phyloP scores from a whole-genome alignment of 2,113 vertebrate species.

The Muntiacus reevesi region DNA sequence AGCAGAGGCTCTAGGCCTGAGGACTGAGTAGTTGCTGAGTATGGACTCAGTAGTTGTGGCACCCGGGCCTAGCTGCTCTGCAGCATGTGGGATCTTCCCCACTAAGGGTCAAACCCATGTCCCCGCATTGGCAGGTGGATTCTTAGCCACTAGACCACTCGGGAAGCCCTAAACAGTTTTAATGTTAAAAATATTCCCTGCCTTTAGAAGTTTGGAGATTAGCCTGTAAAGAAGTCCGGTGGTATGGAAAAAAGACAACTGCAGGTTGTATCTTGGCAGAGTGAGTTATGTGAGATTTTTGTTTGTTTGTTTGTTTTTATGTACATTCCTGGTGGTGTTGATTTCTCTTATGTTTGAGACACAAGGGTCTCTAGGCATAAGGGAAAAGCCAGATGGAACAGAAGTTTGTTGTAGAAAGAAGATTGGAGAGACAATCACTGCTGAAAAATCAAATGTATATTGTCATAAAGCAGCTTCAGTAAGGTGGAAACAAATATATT shows the following conservation, averaged over 20 bases:
- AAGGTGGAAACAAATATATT: not conserved
- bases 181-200: not conserved
- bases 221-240: not conserved
- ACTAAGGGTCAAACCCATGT: not conserved
- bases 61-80: not conserved
- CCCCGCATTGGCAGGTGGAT: not conserved
- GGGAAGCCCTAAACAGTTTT: not conserved
- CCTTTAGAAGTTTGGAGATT: not conserved
- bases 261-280: not conserved
- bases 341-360: conserved; percentile 11
- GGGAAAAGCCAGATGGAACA: conserved; percentile 28
- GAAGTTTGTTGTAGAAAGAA: conserved; percentile 6
- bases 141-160: not conserved
- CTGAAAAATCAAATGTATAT: conserved; percentile 1
- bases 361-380: not conserved
- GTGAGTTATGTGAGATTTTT: not conserved
- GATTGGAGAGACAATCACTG: not conserved
- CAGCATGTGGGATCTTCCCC: not conserved
- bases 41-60: not conserved
- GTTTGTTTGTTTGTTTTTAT: not conserved
- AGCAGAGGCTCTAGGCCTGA: not conserved
- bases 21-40: not conserved
- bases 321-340: not conserved
- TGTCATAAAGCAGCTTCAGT: not conserved
- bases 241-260: not conserved